Conservation (phyloP, 1,140 invertebrate genomes). For the Zaprionus gabonicus region DNA sequence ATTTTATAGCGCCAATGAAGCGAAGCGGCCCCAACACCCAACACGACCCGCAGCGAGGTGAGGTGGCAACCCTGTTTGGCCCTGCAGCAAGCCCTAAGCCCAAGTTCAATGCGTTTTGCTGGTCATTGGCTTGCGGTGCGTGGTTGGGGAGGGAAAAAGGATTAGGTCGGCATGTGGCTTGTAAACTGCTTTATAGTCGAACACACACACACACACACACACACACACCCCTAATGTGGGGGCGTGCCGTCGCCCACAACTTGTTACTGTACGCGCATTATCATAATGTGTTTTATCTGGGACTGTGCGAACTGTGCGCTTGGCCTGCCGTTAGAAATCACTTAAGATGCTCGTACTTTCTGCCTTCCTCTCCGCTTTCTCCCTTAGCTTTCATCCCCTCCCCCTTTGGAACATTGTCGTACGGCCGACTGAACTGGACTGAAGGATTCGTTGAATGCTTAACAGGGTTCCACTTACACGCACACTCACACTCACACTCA, state of each 20-base stretch:
- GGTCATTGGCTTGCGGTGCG: conserved; percentile 54
- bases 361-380: background rate
- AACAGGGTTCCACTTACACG: conserved; percentile 2
- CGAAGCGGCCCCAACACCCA: background rate
- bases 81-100: conserved; percentile 4
- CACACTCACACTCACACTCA: background rate
- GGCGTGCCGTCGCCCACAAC: conserved; percentile 37
- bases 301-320: conserved; percentile 12
- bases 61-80: background rate
- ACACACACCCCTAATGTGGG: conserved; percentile 26
- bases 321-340: conserved; percentile 58
- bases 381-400: background rate
- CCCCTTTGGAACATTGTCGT: background rate
- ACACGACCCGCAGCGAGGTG: background rate
- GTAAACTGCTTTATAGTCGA: conserved; percentile 20
- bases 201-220: background rate
- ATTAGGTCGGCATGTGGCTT: conserved; percentile 42
- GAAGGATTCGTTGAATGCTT: conserved; percentile 1
- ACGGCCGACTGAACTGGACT: conserved; percentile 9
- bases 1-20: conserved; percentile 46
- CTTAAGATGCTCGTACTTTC: conserved; percentile 47
- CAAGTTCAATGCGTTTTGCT: conserved; percentile 51
- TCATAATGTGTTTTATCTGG: conserved; percentile 73
- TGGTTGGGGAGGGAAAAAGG: conserved; percentile 23
- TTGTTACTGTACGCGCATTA: conserved; percentile 71